Conservation (phyloP, 1,140 invertebrate genomes). For the Trachymyrmex cornetzi region DNA sequence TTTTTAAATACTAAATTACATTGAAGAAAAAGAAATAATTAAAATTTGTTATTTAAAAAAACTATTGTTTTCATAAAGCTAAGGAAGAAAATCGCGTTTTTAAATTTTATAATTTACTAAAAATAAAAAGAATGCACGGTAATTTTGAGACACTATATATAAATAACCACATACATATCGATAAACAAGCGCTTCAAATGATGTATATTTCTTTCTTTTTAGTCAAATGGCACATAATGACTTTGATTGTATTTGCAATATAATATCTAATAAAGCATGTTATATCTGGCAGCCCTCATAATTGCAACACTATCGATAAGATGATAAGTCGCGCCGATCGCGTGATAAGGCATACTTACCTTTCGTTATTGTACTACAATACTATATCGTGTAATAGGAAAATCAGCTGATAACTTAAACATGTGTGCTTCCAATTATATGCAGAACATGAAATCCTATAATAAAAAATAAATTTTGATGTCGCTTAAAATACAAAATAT, state of each 20-base stretch:
- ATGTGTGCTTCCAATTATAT: neutral
- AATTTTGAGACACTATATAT: neutral
- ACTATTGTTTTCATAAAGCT: neutral
- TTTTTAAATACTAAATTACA: neutral
- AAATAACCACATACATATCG: neutral
- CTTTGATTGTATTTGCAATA: constrained; percentile 13
- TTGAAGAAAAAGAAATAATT: neutral
- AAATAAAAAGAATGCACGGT: neutral
- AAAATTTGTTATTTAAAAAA: no score
- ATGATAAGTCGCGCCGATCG: constrained; percentile 27
- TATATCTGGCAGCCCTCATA: constrained; percentile 3
- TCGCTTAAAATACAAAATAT: neutral
- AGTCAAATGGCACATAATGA: neutral
- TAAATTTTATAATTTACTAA: neutral
- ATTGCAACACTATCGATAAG: constrained; percentile 44
- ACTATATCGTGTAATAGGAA: constrained; percentile 8
- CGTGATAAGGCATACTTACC: constrained; percentile 19
- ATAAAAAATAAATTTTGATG: neutral
- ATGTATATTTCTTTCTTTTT: constrained; percentile 4
- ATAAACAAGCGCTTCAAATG: neutral
- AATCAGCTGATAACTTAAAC: constrained; percentile 16
- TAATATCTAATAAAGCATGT: constrained; percentile 39
- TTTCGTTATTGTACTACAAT: constrained; percentile 21
- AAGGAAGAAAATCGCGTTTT: neutral
- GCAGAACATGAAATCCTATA: neutral